phyloP scores from a whole-genome alignment of 2,888 invertebrate genomes.

The Pheosia tremula region DNA sequence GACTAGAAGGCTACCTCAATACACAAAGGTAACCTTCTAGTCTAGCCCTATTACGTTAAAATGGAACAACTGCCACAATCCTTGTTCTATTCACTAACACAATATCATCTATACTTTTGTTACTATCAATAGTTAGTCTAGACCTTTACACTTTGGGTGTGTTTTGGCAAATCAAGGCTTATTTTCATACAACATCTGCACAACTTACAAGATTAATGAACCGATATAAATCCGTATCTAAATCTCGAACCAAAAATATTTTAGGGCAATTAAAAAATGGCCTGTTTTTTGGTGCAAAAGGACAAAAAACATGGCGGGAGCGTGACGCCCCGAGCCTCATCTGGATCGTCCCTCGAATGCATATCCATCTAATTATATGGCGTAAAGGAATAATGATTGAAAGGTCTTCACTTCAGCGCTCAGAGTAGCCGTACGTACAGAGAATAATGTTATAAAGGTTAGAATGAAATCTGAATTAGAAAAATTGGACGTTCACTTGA shows the following conservation, averaged over 20 bases:
- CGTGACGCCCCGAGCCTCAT: slow-evolving; percentile 66
- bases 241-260: slow-evolving; percentile 49
- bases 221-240: slow-evolving; percentile 38
- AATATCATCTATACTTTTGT: no score
- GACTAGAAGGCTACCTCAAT: no score
- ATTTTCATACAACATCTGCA: not conserved
- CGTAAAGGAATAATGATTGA: slow-evolving; percentile 77
- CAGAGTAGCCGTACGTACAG: slow-evolving; percentile 45
- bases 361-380: slow-evolving; percentile 80
- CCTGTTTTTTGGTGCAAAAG: slow-evolving; percentile 45
- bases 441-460: slow-evolving; percentile 7
- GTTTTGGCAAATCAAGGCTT: not conserved
- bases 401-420: slow-evolving; percentile 62
- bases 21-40: no score
- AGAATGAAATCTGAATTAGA: not conserved
- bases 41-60: no score
- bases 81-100: no score
- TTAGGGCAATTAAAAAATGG: slow-evolving; percentile 74
- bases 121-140: no score
- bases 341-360: slow-evolving; percentile 60
- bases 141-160: no score
- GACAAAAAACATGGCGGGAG: slow-evolving; percentile 42
- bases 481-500: no score
- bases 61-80: no score
- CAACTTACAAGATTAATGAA: slow-evolving; percentile 28